A percentile compares a stretch with the other conserved stretches of the same genome.
phyloP scores from a whole-genome alignment of 2,888 invertebrate species.

The Lasioglossum lativentre region DNA sequence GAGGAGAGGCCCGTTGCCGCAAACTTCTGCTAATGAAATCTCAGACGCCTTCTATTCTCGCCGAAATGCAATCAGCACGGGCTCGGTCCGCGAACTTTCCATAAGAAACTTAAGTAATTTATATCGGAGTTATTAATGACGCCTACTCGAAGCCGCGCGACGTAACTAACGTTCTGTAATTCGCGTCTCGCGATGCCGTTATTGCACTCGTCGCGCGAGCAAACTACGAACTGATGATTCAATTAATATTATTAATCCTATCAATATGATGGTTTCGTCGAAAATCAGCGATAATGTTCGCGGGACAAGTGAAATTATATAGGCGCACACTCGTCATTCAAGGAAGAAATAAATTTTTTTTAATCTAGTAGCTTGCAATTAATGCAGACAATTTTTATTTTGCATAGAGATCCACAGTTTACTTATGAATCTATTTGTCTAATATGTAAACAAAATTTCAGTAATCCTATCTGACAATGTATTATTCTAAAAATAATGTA shows the following conservation, averaged over 20 bases:
- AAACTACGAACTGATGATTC: not conserved
- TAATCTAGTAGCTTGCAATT: too few species aligned
- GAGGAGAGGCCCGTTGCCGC: not conserved
- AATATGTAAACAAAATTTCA: too few species aligned
- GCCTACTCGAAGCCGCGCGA: not conserved
- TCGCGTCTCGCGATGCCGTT: not conserved
- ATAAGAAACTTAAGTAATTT: constrained; percentile 18
- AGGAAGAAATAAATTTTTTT: too few species aligned
- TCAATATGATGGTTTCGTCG: not conserved
- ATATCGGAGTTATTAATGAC: constrained; percentile 16
- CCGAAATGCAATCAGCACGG: not conserved
- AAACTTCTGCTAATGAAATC: constrained; percentile 5
- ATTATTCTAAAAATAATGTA: too few species aligned
- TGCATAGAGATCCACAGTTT: too few species aligned
- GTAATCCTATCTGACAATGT: too few species aligned
- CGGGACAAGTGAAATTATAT: too few species aligned
- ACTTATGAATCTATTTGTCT: too few species aligned
- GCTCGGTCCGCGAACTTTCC: constrained; percentile 2
- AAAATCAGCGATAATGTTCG: not conserved
- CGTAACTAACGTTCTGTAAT: not conserved
- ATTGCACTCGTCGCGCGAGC: not conserved
- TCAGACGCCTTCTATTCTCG: not conserved
- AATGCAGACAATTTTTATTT: too few species aligned
- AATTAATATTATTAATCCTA: not conserved
- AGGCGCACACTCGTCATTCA: too few species aligned